A percentile compares a stretch with the other conserved stretches of the same genome.
phyloP scores from a whole-genome alignment of 2,888 invertebrate genomes.

The Dichetophora obliterata region DNA sequence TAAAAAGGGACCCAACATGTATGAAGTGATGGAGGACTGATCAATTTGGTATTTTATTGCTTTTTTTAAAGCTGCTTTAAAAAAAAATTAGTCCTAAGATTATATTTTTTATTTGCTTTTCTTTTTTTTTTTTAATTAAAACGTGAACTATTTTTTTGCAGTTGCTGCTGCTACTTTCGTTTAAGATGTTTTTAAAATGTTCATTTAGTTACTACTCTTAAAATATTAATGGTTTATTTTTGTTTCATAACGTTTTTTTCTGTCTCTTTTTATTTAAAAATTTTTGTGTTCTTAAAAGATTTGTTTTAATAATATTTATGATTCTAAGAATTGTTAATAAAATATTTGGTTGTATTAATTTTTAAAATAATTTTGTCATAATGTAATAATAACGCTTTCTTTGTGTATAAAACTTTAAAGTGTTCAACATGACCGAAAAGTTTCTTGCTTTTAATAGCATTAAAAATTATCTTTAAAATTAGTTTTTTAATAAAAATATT shows the following conservation, averaged over 20 bases:
- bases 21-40: slow-evolving; percentile 74
- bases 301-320: slow-evolving; percentile 19
- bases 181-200: slow-evolving; percentile 20
- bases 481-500: too few species aligned
- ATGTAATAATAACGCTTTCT: too few species aligned
- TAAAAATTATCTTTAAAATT: too few species aligned
- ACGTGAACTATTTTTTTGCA: slow-evolving; percentile 34
- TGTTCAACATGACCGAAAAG: too few species aligned
- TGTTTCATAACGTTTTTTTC: slow-evolving; percentile 41
- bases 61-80: neutral
- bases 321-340: slow-evolving; percentile 5
- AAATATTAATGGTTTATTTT: slow-evolving; percentile 36
- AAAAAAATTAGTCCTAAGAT: neutral
- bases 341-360: slow-evolving; percentile 25
- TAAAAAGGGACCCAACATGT: slow-evolving; percentile 82
- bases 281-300: slow-evolving; percentile 4
- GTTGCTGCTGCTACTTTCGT: slow-evolving; percentile 5
- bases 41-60: neutral
- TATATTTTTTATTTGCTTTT: slow-evolving; percentile 9
- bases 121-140: slow-evolving; percentile 32
- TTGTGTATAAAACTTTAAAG: too few species aligned
- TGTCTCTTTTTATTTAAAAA: slow-evolving; percentile 31
- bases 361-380: slow-evolving; percentile 6
- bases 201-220: slow-evolving; percentile 6
- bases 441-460: too few species aligned